Percentiles rank a stretch among this genome's conserved stretches.
phyloP scores from a whole-genome alignment of 2,113 vertebrate species.

The Stigmatopora argus region DNA sequence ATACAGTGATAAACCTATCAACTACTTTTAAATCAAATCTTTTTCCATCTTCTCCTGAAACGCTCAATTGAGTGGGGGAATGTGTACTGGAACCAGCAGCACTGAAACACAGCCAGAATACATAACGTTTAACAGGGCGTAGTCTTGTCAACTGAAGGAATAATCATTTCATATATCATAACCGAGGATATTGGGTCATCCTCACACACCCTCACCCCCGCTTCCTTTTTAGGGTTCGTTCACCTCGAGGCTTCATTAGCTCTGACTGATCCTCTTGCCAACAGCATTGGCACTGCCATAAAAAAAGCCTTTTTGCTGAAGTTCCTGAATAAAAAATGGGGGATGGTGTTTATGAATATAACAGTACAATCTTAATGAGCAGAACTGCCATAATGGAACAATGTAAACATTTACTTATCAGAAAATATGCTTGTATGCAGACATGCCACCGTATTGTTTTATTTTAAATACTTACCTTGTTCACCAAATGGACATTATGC shows the following conservation, averaged over 20 bases:
- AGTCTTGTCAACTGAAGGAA: slow-evolving; percentile 1
- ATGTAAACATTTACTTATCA: not conserved
- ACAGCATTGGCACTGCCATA: slow-evolving; percentile 32
- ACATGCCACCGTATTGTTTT: not conserved
- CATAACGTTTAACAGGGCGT: not conserved
- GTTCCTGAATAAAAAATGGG: slow-evolving; percentile 8
- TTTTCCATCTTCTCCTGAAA: not conserved
- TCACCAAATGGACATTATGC: slow-evolving; percentile 6
- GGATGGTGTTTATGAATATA: slow-evolving; percentile 1
- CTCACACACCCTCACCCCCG: not conserved
- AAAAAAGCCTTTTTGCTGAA: slow-evolving; percentile 34
- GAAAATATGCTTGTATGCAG: not conserved
- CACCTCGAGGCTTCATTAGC: slow-evolving; percentile 50
- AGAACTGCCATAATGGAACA: slow-evolving; percentile 5
- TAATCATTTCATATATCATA: slow-evolving; percentile 18
- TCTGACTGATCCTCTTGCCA: slow-evolving; percentile 59
- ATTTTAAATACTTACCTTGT: slow-evolving; percentile 24
- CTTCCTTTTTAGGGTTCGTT: slow-evolving; percentile 11
- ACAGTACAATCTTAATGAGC: slow-evolving; percentile 14
- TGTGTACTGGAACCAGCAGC: not conserved
- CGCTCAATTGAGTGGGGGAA: not conserved
- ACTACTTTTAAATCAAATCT: not conserved
- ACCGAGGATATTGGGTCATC: slow-evolving; percentile 15
- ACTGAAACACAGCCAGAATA: not conserved
- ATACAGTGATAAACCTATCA: not conserved